A percentile compares a stretch with the other conserved stretches of the same genome.
Conservation (phyloP, 2,797 vertebrate genomes). For the Poliocrania exsul region DNA sequence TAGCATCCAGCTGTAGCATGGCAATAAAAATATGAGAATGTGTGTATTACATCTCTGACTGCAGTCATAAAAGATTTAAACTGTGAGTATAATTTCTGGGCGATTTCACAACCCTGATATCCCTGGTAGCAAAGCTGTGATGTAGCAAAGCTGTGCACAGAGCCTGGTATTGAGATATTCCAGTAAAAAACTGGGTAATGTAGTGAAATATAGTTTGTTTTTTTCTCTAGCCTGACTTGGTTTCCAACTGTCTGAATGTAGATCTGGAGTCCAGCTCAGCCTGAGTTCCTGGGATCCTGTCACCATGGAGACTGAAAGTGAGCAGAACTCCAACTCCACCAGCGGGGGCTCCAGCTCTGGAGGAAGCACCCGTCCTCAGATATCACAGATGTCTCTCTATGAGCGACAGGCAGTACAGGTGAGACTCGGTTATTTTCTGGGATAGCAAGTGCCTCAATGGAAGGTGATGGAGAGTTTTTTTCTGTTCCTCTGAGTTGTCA, state of each 20-base stretch:
- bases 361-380: slow-evolving; percentile 91
- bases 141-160: not conserved
- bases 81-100: not conserved
- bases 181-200: not conserved
- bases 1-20: not conserved
- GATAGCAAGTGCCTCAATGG: not conserved
- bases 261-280: slow-evolving; percentile 61
- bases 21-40: not conserved
- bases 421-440: not conserved
- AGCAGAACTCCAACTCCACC: slow-evolving; percentile 89
- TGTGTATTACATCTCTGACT: not conserved
- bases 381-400: slow-evolving; percentile 96
- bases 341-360: slow-evolving; percentile 87
- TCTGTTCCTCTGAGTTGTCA: rapidly evolving
- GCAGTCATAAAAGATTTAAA: not conserved
- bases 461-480: not conserved
- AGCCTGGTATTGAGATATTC: not conserved
- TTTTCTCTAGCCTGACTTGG: not conserved
- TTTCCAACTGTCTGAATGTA: slow-evolving; percentile 23
- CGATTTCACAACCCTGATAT: not conserved
- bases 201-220: not conserved
- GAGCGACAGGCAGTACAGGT: slow-evolving; percentile 98
- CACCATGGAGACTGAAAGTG: slow-evolving; percentile 93
- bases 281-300: slow-evolving; percentile 55
- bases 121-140: not conserved